Percentiles rank a stretch among this genome's conserved stretches.
These are phyloP conservation scores for Pelvicachromis taeniatus DNA, from an alignment of 2,113 vertebrate species.

Conservation along the genomic window DNA sequence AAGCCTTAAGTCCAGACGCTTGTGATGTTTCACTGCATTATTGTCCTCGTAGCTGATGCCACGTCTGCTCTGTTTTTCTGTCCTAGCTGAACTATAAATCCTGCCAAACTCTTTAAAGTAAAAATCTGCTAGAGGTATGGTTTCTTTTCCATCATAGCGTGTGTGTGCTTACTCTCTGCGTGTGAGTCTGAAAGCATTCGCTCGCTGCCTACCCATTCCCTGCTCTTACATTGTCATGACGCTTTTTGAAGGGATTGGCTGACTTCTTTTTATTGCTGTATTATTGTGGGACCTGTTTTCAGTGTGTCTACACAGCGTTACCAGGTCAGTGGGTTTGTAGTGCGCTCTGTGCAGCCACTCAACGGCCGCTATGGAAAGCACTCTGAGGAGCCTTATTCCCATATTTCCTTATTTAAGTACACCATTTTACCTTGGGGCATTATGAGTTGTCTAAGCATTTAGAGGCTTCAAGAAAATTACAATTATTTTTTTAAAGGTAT, in stretches of 20 bases:
- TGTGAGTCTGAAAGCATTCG: neutral
- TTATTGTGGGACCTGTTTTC: conserved; percentile 12
- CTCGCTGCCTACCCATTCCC: neutral
- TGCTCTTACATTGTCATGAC: neutral
- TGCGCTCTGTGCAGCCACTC: neutral
- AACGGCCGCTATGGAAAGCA: neutral
- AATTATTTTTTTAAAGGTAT: neutral
- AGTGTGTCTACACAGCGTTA: conserved; percentile 12
- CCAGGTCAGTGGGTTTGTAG: conserved; percentile 49
- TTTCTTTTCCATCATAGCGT: neutral
- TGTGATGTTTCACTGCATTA: neutral
- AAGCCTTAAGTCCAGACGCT: neutral
- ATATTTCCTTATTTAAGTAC: neutral
- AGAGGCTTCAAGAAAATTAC: neutral
- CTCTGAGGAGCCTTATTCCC: neutral
- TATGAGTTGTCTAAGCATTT: neutral
- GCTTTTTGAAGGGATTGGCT: neutral
- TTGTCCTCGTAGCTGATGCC: neutral
- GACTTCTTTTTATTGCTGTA: conserved; percentile 1
- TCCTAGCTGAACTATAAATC: neutral
- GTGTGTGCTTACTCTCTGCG: neutral
- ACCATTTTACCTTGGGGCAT: neutral
- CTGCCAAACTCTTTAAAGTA: neutral
- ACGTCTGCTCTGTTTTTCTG: neutral
- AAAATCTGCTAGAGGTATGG: neutral